Evolutionary conservation across 1,140 invertebrate genomes (phyloP).

Genomic region (Drosophila hydei): DNA sequence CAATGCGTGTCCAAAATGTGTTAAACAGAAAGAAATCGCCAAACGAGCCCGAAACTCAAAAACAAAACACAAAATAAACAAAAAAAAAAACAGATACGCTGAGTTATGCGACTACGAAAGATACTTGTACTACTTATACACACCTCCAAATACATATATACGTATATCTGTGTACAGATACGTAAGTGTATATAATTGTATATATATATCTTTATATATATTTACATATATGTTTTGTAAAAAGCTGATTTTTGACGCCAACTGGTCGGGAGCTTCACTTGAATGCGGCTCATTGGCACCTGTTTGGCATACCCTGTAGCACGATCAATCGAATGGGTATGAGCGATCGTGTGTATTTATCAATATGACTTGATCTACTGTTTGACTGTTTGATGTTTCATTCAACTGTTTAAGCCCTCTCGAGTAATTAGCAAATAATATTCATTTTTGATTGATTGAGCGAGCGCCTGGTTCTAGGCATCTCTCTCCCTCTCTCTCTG

Average conservation of each 20-base stretch:
- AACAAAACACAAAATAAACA: slow-evolving; percentile 8
- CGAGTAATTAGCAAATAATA: background rate
- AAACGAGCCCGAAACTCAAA: slow-evolving; percentile 38
- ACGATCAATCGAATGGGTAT: background rate
- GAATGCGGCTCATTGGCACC: slow-evolving; percentile 33
- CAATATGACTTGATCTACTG: no score
- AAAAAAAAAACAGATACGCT: slow-evolving; percentile 21
- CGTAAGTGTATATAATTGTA: no score
- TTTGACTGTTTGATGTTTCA: no score
- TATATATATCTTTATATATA: background rate
- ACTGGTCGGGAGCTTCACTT: slow-evolving; percentile 13
- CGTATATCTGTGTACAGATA: background rate
- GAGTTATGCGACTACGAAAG: slow-evolving; percentile 42
- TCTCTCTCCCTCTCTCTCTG: no score
- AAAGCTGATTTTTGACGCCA: slow-evolving; percentile 1
- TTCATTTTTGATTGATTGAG: no score
- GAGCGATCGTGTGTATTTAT: no score
- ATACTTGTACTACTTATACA: slow-evolving; percentile 43
- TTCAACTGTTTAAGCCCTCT: no score
- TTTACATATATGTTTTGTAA: no score
- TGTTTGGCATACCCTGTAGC: slow-evolving; percentile 33
- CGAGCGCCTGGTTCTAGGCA: no score
- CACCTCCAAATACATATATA: background rate
- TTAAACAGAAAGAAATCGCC: slow-evolving; percentile 66
- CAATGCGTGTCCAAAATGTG: slow-evolving; percentile 52